A percentile compares a stretch with the other conserved stretches of the same genome.
phyloP scores from a whole-genome alignment of 2,797 vertebrate species.

The Trematomus bernacchii region DNA sequence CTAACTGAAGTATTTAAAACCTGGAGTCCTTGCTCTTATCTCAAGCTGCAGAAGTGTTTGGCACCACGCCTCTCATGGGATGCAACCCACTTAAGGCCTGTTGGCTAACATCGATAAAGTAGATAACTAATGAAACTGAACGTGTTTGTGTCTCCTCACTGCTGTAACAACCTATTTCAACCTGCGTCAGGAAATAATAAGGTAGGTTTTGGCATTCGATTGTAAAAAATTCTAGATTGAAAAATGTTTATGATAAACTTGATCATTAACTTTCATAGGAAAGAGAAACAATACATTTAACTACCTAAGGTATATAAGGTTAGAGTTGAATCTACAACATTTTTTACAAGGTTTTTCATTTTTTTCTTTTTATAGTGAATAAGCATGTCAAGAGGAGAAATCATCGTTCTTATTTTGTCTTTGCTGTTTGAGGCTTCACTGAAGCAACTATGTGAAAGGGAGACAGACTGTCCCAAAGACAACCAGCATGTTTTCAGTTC shows the following conservation, averaged over 20 bases:
- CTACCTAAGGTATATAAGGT: not conserved
- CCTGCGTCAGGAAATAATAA: constrained; percentile 22
- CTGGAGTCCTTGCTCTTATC: constrained; percentile 67
- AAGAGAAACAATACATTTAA: not conserved
- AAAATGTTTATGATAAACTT: not conserved
- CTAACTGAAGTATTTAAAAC: not conserved
- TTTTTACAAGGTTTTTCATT: not conserved
- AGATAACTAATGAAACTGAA: constrained; percentile 14
- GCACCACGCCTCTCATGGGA: constrained; percentile 50
- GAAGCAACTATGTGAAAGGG: constrained; percentile 20
- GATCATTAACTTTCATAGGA: not conserved
- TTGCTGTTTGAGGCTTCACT: constrained; percentile 54
- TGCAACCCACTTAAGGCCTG: not conserved
- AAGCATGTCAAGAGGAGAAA: constrained; percentile 53
- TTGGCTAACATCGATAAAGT: constrained; percentile 26
- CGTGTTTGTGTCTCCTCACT: constrained; percentile 27
- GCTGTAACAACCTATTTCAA: constrained; percentile 20
- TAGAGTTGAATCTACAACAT: not conserved
- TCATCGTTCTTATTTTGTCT: constrained; percentile 59
- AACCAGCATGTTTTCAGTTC: constrained; percentile 70
- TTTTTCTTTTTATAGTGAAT: constrained; percentile 43
- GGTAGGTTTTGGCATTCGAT: constrained; percentile 53
- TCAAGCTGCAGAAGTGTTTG: constrained; percentile 64
- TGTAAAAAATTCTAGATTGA: not conserved
- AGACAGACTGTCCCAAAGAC: constrained; percentile 28